phyloP scores from a whole-genome alignment of 2,113 vertebrate species.

The Hyperoodon ampullatus region DNA sequence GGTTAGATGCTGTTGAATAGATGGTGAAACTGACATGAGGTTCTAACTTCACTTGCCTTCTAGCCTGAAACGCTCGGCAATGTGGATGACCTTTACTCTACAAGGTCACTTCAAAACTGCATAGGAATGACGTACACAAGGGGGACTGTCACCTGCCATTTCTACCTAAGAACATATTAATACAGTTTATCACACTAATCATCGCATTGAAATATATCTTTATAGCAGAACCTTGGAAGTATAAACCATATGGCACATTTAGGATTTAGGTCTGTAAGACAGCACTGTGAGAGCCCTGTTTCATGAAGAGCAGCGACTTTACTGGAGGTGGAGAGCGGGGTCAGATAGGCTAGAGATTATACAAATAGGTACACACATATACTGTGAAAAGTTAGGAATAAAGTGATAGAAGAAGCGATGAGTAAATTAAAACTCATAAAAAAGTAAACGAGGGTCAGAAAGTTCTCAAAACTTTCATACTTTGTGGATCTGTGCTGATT shows the following conservation, averaged over 20 bases:
- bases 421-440: not conserved
- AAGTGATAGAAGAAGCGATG: not conserved
- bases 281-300: not conserved
- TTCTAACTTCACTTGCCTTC: not conserved
- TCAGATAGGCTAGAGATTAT: not conserved
- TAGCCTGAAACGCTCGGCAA: not conserved
- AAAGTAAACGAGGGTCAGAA: not conserved
- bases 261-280: not conserved
- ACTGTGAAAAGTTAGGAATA: not conserved
- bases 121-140: not conserved
- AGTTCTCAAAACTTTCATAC: not conserved
- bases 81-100: not conserved
- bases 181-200: not conserved
- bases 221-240: not conserved
- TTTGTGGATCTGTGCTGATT: not conserved
- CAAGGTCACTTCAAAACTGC: not conserved
- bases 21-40: not conserved
- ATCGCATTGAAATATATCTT: not conserved
- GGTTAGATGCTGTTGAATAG: not conserved
- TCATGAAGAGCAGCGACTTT: not conserved
- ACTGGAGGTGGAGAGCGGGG: not conserved
- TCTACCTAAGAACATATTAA: not conserved
- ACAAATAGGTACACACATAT: not conserved
- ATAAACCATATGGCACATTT: not conserved
- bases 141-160: not conserved